Percentiles rank a stretch among this genome's conserved stretches.
Conservation (phyloP, 2,113 vertebrate species). For the Vombatus ursinus region DNA sequence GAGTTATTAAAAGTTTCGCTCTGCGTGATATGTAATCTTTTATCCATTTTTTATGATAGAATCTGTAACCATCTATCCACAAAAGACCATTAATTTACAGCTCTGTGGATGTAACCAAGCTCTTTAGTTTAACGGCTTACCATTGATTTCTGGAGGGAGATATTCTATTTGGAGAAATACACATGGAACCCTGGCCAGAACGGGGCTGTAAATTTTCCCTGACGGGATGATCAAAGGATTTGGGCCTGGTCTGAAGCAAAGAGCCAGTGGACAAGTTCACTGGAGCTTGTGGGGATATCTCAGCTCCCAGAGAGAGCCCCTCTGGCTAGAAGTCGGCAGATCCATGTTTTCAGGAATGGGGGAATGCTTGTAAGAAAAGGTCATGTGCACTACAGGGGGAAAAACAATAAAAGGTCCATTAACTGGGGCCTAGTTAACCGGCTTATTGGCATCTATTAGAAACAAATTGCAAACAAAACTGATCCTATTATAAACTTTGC, state of each 20-base stretch:
- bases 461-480: conserved; percentile 96
- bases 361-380: conserved; percentile 90
- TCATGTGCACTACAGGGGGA: conserved; percentile 91
- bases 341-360: conserved; percentile 90
- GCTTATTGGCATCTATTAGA: conserved; percentile 96
- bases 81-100: conserved; percentile 92
- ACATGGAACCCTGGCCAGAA: conserved; percentile 84
- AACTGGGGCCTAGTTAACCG: conserved; percentile 95
- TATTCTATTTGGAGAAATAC: conserved; percentile 91
- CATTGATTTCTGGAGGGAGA: conserved; percentile 90
- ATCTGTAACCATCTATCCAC: conserved; percentile 94
- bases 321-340: conserved; percentile 82
- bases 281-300: conserved; percentile 77
- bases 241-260: conserved; percentile 76
- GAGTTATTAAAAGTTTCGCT: conserved; percentile 97
- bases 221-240: conserved; percentile 89
- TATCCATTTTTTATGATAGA: conserved; percentile 96
- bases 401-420: conserved; percentile 99
- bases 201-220: conserved; percentile 87
- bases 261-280: conserved; percentile 78
- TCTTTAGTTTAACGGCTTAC: conserved; percentile 93
- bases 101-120: conserved; percentile 90
- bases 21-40: conserved; percentile 90
- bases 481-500: conserved; percentile 92
- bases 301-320: conserved; percentile 75